Conservation (phyloP, 2,113 vertebrate genomes). For the Strigops habroptila region DNA sequence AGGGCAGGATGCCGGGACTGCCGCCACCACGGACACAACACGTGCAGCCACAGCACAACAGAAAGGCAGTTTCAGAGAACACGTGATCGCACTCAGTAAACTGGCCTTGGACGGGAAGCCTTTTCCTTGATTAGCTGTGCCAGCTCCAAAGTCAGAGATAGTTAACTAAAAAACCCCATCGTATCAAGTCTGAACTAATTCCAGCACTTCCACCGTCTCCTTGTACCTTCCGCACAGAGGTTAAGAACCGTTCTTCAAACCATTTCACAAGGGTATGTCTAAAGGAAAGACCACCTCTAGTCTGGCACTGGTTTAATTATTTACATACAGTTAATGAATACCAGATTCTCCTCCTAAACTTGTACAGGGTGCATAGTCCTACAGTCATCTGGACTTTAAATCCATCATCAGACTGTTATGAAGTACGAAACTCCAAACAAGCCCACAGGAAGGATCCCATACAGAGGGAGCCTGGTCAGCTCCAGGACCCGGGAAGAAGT, state of each 20-base stretch:
- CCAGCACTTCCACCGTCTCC: neutral
- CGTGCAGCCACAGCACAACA: neutral
- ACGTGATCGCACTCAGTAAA: neutral
- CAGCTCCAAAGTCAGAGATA: neutral
- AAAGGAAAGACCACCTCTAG: constrained; percentile 9
- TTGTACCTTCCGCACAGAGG: neutral
- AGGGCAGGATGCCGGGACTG: neutral
- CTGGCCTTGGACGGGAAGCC: neutral
- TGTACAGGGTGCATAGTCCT: constrained; percentile 53
- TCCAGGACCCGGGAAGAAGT: neutral
- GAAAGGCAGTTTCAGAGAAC: neutral
- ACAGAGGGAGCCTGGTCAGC: fast-evolving
- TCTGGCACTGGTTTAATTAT: constrained; percentile 56
- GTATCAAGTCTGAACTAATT: neutral
- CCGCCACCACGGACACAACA: neutral
- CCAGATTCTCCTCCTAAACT: constrained; percentile 39
- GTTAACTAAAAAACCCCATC: neutral
- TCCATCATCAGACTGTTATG: neutral
- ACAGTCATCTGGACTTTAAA: constrained; percentile 44
- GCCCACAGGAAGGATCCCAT: neutral
- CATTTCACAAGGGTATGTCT: neutral
- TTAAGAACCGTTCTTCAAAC: neutral
- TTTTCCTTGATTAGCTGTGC: neutral
- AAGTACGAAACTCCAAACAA: neutral
- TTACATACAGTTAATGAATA: constrained; percentile 62